phyloP scores from a whole-genome alignment of 2,888 invertebrate genomes.

The Epinotia demarniana region DNA sequence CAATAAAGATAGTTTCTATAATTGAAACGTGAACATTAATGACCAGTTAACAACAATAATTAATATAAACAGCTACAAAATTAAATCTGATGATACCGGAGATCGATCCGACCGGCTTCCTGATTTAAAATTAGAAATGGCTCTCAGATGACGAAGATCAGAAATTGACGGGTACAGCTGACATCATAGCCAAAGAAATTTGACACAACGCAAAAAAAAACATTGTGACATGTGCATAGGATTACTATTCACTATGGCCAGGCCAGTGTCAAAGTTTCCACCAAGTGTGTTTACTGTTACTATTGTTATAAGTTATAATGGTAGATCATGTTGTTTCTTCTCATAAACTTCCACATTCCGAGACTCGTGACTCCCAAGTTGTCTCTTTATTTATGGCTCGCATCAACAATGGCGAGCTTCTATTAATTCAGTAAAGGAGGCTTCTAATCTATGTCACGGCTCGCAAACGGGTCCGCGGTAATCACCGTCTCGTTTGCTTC shows the following conservation, averaged over 20 bases:
- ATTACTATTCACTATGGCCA: neutral
- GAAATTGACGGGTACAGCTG: neutral
- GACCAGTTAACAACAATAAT: constrained; percentile 16
- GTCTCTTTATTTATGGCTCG: constrained; percentile 29
- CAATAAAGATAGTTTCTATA: constrained; percentile 7
- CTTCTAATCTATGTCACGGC: constrained; percentile 63
- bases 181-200: neutral
- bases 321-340: constrained; percentile 8
- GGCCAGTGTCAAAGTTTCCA: neutral
- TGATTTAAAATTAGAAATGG: neutral
- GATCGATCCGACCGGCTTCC: neutral
- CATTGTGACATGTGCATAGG: neutral
- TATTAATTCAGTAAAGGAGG: constrained; percentile 60
- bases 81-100: neutral
- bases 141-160: too few species aligned
- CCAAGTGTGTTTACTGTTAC: neutral
- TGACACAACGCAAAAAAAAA: neutral
- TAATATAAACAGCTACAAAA: constrained; percentile 15
- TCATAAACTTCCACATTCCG: constrained; percentile 18
- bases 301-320: constrained; percentile 10
- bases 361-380: constrained; percentile 20
- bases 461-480: constrained; percentile 58
- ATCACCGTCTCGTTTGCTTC: constrained; percentile 59
- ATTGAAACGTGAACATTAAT: constrained; percentile 12
- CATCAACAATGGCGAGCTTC: constrained; percentile 48